These are phyloP conservation scores for Albula glossodonta DNA, from an alignment of 2,113 vertebrate genomes.

Conservation along the genomic window DNA sequence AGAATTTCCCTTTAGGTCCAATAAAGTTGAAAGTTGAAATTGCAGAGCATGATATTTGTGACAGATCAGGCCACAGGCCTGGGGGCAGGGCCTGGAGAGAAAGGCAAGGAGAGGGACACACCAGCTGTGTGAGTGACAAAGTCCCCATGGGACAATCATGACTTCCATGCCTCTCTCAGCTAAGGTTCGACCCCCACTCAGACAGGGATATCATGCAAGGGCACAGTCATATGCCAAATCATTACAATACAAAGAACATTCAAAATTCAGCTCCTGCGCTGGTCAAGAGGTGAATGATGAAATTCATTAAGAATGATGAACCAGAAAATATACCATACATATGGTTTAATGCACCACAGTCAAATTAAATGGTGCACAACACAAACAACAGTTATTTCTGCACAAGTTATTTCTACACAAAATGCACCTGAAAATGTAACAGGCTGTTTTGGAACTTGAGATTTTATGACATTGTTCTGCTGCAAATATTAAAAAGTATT, in stretches of 20 bases:
- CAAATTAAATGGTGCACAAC: not conserved
- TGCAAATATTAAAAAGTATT: not conserved
- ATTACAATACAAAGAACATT: not conserved
- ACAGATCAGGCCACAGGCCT: not conserved
- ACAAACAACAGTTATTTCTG: not conserved
- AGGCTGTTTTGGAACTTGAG: not conserved
- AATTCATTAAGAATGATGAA: too few relatives aligned
- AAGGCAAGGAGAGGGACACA: not conserved
- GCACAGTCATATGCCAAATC: not conserved
- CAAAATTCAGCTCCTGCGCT: not conserved
- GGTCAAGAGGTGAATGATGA: not conserved
- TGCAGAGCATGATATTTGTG: not conserved
- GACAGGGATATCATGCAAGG: not conserved
- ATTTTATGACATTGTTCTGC: not conserved
- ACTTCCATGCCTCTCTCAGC: not conserved
- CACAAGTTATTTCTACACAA: too few relatives aligned
- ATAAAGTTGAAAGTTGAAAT: too few relatives aligned
- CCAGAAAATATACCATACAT: too few relatives aligned
- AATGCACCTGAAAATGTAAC: not conserved
- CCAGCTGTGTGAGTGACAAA: not conserved
- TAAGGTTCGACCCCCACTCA: not conserved
- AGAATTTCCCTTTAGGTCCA: too few relatives aligned
- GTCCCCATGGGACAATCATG: too few relatives aligned
- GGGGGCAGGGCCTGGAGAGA: not conserved
- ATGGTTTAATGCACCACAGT: too few relatives aligned